phyloP scores from a whole-genome alignment of 2,888 invertebrate genomes.

The Auanema sp. region DNA sequence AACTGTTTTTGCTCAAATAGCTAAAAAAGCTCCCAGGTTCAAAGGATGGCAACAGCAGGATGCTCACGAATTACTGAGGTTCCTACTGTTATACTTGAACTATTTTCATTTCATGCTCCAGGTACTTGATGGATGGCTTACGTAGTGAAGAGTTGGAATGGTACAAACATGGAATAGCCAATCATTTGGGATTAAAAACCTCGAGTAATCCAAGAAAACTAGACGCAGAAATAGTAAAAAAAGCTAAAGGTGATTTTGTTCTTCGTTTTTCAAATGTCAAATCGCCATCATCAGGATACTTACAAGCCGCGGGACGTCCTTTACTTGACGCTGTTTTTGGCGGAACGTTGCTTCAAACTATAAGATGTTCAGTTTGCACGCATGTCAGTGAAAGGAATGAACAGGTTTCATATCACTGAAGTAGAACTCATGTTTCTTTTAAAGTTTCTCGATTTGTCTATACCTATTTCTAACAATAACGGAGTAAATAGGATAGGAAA shows the following conservation, averaged over 20 bases:
- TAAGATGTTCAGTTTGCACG: slow-evolving; percentile 83
- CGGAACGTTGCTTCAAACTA: slow-evolving; percentile 84
- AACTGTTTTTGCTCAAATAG: slow-evolving; percentile 34
- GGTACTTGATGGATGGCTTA: slow-evolving; percentile 83
- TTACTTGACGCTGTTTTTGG: slow-evolving; percentile 85
- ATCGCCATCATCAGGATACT: slow-evolving; percentile 62
- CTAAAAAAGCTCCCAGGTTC: slow-evolving; percentile 75
- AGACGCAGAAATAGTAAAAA: slow-evolving; percentile 20
- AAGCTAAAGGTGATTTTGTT: slow-evolving; percentile 28
- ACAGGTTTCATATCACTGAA: slow-evolving; percentile 4
- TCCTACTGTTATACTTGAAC: neutral
- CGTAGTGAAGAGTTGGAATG: slow-evolving; percentile 74
- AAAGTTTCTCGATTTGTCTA: slow-evolving; percentile 86
- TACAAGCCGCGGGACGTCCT: slow-evolving; percentile 65
- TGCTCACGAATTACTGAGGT: slow-evolving; percentile 85
- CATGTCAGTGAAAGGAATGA: slow-evolving; percentile 34
- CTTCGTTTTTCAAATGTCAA: slow-evolving; percentile 9
- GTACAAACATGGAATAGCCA: slow-evolving; percentile 31
- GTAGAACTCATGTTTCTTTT: neutral
- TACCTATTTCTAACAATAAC: slow-evolving; percentile 74
- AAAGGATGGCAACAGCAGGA: slow-evolving; percentile 94
- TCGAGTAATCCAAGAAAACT: slow-evolving; percentile 7
- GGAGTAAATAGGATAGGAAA: slow-evolving; percentile 7
- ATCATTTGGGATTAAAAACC: slow-evolving; percentile 17
- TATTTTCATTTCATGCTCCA: neutral